Evolutionary conservation across 2,888 invertebrate species (phyloP), one percentile per base, ranked within the genome.

Genomic region (Clunio marinus): DNA sequence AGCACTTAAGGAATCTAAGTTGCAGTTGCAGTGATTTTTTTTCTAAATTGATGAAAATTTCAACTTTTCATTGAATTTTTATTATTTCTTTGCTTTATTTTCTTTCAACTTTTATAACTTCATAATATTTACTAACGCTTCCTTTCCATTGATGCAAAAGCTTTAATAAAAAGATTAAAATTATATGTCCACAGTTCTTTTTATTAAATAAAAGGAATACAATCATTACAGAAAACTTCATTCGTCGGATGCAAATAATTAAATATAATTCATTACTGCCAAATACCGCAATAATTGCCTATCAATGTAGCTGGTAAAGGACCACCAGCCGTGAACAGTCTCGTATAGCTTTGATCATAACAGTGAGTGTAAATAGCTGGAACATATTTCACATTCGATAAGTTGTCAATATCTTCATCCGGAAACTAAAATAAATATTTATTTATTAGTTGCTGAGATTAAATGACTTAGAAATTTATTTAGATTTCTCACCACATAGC

Each of bases 331-430:
- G 95, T 89, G 81, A 97, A 97, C 41, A 97, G 83, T 69, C 94
- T 81, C 13, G 94, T 95, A 13, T 96, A 94, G 71, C 90, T 91
- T 72, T 88, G 86, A 78, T 97, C 96, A 78, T 96, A 96, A 79
- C 94, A 94, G 77, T 97, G 96, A 1, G 96, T 96, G 80, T 96
- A 97, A 74, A 97, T 93, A 17, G 96, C 96, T 28, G 95, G 89
- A 70, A 90, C 89, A 78, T 96, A 93, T 79, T 92, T 91, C 69
- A 89, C 86, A 73, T 89, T 88, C 80, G 90, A 90, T 74, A 89
- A 86, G 2, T 90, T 90, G 72, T 93, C 91, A 71, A 89, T 85
- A 72, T 88, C 91, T 73, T 91, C 91, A 77, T 93, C 93, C 0
- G 91, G 91, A 79, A 89, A 91, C 92, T 92, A 76, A 22, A 76